Evolutionary conservation across 2,797 vertebrate genomes (phyloP).

Genomic region (Pterois miles): DNA sequence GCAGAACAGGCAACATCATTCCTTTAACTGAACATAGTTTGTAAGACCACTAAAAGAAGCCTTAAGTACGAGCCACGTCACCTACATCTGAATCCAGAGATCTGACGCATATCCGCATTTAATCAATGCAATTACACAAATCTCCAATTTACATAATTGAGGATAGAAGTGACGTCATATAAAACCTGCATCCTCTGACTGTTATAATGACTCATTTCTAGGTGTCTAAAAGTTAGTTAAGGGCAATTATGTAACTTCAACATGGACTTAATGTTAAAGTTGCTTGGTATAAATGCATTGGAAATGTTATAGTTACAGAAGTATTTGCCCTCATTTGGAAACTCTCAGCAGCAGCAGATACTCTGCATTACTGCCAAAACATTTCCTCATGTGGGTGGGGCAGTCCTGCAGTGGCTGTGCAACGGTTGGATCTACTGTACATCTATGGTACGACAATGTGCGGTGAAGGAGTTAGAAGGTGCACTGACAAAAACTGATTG

Average conservation of each 20-base stretch:
- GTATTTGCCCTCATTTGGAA: neutral
- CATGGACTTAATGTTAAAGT: neutral
- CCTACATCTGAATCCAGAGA: neutral
- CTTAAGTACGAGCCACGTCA: constrained; percentile 1
- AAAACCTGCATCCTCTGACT: neutral
- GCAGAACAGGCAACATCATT: neutral
- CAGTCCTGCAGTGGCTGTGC: constrained; percentile 12
- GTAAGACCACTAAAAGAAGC: neutral
- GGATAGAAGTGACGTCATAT: neutral
- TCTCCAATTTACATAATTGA: neutral
- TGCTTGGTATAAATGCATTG: neutral
- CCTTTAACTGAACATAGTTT: constrained; percentile 24
- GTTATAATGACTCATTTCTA: neutral
- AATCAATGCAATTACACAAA: neutral
- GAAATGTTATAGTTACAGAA: neutral
- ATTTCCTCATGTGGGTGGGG: constrained; percentile 62
- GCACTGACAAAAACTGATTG: neutral
- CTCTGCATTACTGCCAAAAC: constrained; percentile 26
- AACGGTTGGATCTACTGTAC: neutral
- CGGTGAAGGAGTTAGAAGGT: neutral
- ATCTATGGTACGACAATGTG: neutral
- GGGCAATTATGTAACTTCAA: no score
- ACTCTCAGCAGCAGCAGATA: constrained; percentile 9
- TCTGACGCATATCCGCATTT: constrained; percentile 6
- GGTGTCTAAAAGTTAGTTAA: neutral